Evolutionary conservation across 2,888 invertebrate genomes (phyloP).

Genomic region (Drosophila meridiana): DNA sequence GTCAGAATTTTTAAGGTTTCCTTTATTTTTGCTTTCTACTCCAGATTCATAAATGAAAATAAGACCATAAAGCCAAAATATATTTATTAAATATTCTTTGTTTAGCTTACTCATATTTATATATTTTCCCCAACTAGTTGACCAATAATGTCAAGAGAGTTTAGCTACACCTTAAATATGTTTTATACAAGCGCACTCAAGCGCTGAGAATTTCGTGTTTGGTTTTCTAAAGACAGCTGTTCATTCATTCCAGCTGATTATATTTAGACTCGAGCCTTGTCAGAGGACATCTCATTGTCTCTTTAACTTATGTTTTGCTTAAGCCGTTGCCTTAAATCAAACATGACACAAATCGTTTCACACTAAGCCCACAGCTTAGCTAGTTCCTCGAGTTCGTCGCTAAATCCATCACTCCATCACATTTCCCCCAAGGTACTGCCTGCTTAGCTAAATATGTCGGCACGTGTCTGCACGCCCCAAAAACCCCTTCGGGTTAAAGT

Average conservation of each 20-base stretch:
- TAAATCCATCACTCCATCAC: conserved; percentile 52
- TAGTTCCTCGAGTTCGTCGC: conserved; percentile 31
- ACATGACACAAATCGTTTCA: conserved; percentile 50
- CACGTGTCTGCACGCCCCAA: conserved; percentile 21
- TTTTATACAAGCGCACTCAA: not conserved
- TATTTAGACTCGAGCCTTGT: not conserved
- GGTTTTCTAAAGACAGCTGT: not conserved
- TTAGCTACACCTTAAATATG: not conserved
- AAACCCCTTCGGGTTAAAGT: conserved; percentile 26
- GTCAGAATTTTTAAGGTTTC: too few species aligned
- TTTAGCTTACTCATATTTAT: too few species aligned
- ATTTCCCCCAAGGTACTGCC: conserved; percentile 27
- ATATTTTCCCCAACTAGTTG: not conserved
- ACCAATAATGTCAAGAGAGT: not conserved
- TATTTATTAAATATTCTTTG: too few species aligned
- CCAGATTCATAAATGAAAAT: too few species aligned
- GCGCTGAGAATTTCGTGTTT: not conserved
- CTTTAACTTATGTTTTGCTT: conserved; percentile 26
- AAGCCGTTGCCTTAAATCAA: conserved; percentile 44
- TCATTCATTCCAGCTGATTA: not conserved
- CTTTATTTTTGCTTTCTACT: too few species aligned
- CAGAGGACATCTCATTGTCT: conserved; percentile 4
- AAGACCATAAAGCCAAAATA: too few species aligned
- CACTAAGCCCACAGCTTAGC: conserved; percentile 37
- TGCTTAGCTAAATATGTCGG: conserved; percentile 30